phyloP scores from a whole-genome alignment of 2,888 invertebrate species.

The Xanthia togata region DNA sequence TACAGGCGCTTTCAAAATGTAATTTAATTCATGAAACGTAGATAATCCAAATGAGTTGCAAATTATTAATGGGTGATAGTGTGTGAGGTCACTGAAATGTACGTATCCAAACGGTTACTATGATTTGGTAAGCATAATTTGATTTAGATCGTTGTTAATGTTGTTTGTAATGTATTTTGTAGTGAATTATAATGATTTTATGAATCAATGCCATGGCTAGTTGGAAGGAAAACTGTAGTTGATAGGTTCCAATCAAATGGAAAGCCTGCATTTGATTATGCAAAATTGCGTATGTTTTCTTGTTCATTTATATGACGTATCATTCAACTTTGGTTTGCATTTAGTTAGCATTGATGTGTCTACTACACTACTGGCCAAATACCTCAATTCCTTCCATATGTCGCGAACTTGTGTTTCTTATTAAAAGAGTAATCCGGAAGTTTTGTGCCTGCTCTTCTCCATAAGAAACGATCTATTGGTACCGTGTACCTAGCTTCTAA shows the following conservation, averaged over 20 bases:
- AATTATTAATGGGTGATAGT: constrained; percentile 68
- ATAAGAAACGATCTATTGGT: background rate
- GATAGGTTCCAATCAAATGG: background rate
- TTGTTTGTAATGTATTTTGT: background rate
- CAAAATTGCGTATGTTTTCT: background rate
- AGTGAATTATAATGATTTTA: too few species aligned
- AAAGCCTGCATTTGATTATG: background rate
- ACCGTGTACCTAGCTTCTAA: background rate
- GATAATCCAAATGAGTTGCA: constrained; percentile 74
- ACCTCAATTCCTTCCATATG: background rate
- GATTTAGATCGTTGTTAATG: constrained; percentile 24
- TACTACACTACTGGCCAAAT: too few species aligned
- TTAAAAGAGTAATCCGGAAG: background rate
- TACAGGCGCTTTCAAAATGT: constrained; percentile 70
- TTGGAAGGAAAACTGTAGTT: background rate
- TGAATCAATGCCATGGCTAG: background rate
- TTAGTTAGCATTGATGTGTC: too few species aligned
- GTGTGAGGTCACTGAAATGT: constrained; percentile 33
- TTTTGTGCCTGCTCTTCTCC: background rate
- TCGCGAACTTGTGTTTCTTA: background rate
- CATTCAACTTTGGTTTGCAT: too few species aligned
- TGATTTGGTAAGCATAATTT: constrained; percentile 41
- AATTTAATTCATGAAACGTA: constrained; percentile 70
- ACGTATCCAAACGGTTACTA: constrained; percentile 26
- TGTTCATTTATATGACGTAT: background rate